phyloP scores from a whole-genome alignment of 2,113 vertebrate species.

The Anoura caudifer region DNA sequence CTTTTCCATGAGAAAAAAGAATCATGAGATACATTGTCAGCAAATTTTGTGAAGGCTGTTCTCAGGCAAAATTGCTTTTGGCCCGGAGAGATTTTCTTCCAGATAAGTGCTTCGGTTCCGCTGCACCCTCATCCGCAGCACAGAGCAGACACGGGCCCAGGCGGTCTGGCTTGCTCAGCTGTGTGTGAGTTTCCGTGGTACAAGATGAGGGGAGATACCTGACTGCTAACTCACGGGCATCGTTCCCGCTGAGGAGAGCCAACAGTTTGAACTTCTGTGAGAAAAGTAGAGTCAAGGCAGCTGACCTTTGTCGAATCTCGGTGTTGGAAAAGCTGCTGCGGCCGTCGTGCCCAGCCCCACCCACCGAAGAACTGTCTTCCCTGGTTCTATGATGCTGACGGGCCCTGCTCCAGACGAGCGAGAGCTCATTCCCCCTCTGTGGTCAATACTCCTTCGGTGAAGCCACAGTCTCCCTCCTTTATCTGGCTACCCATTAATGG shows the following conservation, averaged over 20 bases:
- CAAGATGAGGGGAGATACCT: neutral
- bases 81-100: neutral
- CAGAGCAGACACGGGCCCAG: constrained; percentile 40
- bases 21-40: constrained; percentile 64
- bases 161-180: constrained; percentile 1
- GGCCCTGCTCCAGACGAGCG: neutral
- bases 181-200: neutral
- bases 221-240: neutral
- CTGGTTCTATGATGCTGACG: neutral
- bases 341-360: neutral
- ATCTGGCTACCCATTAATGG: neutral
- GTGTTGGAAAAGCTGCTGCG: neutral
- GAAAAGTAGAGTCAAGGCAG: neutral
- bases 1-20: constrained; percentile 4
- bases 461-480: neutral
- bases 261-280: neutral
- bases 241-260: neutral
- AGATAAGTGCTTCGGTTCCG: constrained; percentile 17
- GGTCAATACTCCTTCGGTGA: neutral
- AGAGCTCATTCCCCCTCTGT: neutral
- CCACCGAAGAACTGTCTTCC: neutral
- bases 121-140: constrained; percentile 33
- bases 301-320: neutral
- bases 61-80: constrained; percentile 53
- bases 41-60: constrained; percentile 63